Conservation (phyloP, 2,797 vertebrate genomes). For the Sebastes nivosus region DNA sequence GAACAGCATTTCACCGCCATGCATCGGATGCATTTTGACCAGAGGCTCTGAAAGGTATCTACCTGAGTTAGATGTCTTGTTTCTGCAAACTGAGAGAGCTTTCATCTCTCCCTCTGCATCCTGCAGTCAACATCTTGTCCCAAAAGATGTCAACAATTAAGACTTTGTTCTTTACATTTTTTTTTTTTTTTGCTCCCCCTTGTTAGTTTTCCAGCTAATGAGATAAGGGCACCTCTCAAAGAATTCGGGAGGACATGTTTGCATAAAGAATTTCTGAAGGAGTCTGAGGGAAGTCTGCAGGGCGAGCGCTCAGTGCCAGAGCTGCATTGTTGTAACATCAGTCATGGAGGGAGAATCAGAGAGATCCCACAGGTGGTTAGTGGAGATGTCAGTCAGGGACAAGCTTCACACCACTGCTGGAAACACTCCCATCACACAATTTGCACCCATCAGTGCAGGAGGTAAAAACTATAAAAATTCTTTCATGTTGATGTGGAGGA, state of each 20-base stretch:
- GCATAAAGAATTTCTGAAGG: constrained; percentile 68
- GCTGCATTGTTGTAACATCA: constrained; percentile 53
- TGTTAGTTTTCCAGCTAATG: constrained; percentile 50
- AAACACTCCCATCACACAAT: background rate
- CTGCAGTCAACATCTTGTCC: background rate
- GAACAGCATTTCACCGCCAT: too few species aligned
- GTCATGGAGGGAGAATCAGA: constrained; percentile 29
- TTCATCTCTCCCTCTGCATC: background rate
- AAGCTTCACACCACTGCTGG: constrained; percentile 2
- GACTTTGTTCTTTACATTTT: constrained; percentile 29
- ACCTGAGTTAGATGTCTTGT: background rate
- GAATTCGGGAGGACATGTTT: constrained; percentile 65
- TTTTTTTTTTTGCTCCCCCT: background rate
- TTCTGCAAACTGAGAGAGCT: background rate
- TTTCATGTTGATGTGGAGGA: background rate
- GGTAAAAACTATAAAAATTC: background rate
- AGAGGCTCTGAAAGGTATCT: background rate
- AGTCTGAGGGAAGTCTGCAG: constrained; percentile 57
- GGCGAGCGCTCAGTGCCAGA: constrained; percentile 42
- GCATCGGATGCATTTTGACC: background rate
- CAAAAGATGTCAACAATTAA: constrained; percentile 37
- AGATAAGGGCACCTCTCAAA: constrained; percentile 66
- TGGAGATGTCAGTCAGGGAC: constrained; percentile 57
- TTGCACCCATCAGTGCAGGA: background rate
- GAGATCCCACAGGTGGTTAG: constrained; percentile 54